These are phyloP conservation scores for Brachionus rotundiformis DNA, from an alignment of 1,140 invertebrate genomes.

Conservation along the genomic window DNA sequence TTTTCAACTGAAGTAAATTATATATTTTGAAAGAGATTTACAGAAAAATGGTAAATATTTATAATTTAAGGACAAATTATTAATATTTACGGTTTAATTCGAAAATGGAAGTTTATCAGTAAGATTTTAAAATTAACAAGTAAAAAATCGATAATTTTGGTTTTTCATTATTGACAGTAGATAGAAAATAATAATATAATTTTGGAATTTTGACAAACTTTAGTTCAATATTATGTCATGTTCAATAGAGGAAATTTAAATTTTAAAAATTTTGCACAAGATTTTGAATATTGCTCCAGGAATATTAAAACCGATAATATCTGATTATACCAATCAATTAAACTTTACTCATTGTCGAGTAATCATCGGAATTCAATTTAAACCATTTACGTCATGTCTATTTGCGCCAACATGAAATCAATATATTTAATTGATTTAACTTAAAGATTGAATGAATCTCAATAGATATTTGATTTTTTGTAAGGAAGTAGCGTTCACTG, in stretches of 20 bases:
- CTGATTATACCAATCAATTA: constrained; percentile 3
- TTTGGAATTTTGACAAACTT: neutral
- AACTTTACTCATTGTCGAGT: neutral
- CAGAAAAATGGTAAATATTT: neutral
- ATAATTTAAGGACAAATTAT: constrained; percentile 13
- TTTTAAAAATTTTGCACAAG: neutral
- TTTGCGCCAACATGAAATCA: neutral
- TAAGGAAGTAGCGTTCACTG: neutral
- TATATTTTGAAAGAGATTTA: too few relatives aligned
- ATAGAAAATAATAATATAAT: neutral
- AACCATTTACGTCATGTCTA: neutral
- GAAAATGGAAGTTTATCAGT: neutral
- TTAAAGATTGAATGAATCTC: neutral
- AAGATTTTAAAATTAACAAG: neutral
- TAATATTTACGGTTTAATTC: neutral
- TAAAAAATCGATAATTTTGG: neutral
- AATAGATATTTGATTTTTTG: neutral
- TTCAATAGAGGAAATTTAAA: constrained; percentile 7
- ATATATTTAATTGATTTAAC: constrained; percentile 5
- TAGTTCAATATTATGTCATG: neutral
- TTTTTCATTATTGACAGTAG: constrained; percentile 5
- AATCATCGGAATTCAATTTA: constrained; percentile 4
- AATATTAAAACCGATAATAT: constrained; percentile 10
- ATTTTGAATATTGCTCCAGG: neutral
- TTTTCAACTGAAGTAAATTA: neutral